Conservation (phyloP, 1,140 invertebrate genomes). For the Eueides isabella region DNA sequence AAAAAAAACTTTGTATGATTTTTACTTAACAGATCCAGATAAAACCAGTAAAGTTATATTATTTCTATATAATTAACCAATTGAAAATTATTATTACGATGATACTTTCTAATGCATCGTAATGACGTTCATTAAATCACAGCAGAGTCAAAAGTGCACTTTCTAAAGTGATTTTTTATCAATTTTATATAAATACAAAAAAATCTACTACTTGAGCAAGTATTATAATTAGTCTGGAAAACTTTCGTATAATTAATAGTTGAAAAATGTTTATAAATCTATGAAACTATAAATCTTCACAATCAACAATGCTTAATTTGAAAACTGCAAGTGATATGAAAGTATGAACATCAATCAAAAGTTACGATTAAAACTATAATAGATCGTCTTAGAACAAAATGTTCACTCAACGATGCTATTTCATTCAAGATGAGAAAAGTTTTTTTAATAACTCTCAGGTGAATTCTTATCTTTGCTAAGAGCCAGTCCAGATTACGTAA, state of each 20-base stretch:
- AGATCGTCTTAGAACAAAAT: slow-evolving; percentile 8
- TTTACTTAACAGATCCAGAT: no score
- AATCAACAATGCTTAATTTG: background rate
- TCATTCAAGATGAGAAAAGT: slow-evolving; percentile 13
- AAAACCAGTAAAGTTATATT: no score
- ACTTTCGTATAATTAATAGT: background rate
- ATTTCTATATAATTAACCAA: no score
- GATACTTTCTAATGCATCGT: no score
- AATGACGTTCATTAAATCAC: no score
- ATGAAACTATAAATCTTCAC: background rate
- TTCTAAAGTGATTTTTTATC: no score
- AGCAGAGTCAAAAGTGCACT: no score
- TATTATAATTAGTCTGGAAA: background rate
- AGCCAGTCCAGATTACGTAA: no score
- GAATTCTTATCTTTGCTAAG: background rate
- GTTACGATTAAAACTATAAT: slow-evolving; percentile 8
- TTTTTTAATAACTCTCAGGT: slow-evolving; percentile 8
- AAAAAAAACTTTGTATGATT: no score
- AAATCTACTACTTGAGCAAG: no score
- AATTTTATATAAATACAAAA: no score
- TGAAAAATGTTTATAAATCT: background rate
- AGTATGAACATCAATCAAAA: slow-evolving; percentile 12
- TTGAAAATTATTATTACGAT: no score
- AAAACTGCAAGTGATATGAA: slow-evolving; percentile 4
- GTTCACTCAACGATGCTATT: background rate